phyloP scores from a whole-genome alignment of 2,113 vertebrate species.

The Pachyramphus minor region DNA sequence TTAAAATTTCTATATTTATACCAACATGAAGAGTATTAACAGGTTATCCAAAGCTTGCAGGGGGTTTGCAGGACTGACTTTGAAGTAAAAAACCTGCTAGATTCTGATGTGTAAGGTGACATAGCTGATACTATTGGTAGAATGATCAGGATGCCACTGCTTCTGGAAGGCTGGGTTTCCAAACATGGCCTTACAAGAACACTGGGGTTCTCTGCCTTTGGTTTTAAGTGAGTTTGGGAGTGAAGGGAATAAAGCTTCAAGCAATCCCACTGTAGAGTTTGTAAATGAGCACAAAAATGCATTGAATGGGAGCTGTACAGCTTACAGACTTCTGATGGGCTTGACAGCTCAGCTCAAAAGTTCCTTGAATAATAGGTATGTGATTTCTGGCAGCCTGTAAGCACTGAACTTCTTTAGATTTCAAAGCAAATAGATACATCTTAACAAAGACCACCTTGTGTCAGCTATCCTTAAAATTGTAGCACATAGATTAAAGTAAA shows the following conservation, averaged over 20 bases:
- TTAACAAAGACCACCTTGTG: conserved; percentile 45
- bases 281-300: not conserved
- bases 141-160: not conserved
- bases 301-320: conserved; percentile 10
- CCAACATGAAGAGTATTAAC: not conserved
- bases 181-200: not conserved
- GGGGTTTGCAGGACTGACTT: not conserved
- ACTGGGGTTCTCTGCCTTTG: not conserved
- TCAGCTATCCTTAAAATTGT: conserved; percentile 50
- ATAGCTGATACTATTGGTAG: not conserved
- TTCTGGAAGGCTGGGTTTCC: not conserved
- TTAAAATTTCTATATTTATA: not conserved
- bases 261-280: not conserved
- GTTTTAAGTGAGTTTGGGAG: not conserved
- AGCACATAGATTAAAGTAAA: conserved; percentile 37
- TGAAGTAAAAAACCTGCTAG: not conserved
- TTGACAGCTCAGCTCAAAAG: conserved; percentile 20
- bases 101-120: not conserved
- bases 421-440: conserved; percentile 50
- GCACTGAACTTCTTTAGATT: conserved; percentile 8
- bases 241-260: not conserved
- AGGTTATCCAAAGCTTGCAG: not conserved
- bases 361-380: conserved; percentile 27
- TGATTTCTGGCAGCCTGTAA: conserved; percentile 19
- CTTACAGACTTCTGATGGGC: not conserved